phyloP scores from a whole-genome alignment of 2,113 vertebrate species.

The Saccopteryx bilineata region DNA sequence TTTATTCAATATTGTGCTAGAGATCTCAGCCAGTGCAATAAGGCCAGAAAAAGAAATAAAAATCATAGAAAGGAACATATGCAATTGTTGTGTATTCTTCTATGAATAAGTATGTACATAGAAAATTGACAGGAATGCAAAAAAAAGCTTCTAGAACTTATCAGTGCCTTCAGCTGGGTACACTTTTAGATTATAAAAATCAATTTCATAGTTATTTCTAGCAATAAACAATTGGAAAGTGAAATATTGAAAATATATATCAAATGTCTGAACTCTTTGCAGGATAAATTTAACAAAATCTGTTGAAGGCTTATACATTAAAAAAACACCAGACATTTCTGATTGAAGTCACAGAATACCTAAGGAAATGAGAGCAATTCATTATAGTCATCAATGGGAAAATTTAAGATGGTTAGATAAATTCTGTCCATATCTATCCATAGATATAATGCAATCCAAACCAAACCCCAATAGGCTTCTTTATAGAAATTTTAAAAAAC shows the following conservation, averaged over 20 bases:
- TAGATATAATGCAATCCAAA: background rate
- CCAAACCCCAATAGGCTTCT: background rate
- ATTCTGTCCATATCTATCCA: background rate
- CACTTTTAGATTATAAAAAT: conserved; percentile 14
- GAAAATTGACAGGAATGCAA: background rate
- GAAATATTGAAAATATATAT: background rate
- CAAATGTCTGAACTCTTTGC: background rate
- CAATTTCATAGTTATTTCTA: background rate
- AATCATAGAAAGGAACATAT: background rate
- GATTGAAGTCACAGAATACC: background rate
- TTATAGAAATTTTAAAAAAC: background rate
- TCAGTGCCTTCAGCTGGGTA: background rate
- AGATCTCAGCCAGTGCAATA: background rate
- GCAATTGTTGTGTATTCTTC: background rate
- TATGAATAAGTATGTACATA: background rate
- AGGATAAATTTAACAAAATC: background rate
- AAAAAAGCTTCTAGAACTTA: background rate
- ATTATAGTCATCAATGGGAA: background rate
- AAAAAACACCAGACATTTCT: background rate
- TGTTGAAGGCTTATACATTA: background rate
- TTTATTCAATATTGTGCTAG: background rate
- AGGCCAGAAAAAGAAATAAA: background rate
- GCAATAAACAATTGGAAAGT: background rate
- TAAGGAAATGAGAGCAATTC: background rate
- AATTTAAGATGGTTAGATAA: background rate